These are phyloP conservation scores for Ceratosolen solmsi DNA, from an alignment of 1,140 invertebrate genomes.

Conservation along the genomic window DNA sequence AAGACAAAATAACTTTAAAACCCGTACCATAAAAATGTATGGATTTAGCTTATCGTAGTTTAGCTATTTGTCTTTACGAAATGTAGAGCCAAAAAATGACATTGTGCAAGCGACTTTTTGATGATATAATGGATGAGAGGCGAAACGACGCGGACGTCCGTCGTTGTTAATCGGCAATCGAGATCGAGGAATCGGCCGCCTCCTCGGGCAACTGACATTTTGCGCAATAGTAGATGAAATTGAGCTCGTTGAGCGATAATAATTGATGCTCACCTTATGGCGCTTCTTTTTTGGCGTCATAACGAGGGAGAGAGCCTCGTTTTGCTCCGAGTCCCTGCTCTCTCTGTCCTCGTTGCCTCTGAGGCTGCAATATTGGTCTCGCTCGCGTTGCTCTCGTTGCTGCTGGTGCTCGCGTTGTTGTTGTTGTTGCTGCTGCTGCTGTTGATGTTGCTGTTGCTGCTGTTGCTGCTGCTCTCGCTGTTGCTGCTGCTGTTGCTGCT, in stretches of 20 bases:
- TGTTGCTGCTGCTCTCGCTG: slow-evolving; percentile 68
- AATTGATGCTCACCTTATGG: slow-evolving; percentile 81
- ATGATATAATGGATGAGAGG: too few species aligned
- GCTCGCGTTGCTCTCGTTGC: slow-evolving; percentile 70
- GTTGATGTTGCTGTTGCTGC: slow-evolving; percentile 68
- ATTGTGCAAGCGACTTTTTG: too few species aligned
- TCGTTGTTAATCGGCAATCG: too few species aligned
- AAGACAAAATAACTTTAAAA: too few species aligned
- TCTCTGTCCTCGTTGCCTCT: slow-evolving; percentile 77
- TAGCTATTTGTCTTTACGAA: too few species aligned
- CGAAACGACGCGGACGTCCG: too few species aligned
- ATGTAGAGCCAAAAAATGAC: too few species aligned
- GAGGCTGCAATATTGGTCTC: slow-evolving; percentile 80
- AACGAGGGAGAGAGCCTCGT: slow-evolving; percentile 93
- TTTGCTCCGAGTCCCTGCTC: slow-evolving; percentile 85
- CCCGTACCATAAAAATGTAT: too few species aligned
- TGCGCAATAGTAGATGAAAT: not conserved
- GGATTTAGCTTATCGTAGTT: too few species aligned
- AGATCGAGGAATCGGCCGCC: too few species aligned
- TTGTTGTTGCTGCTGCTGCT: slow-evolving; percentile 62
- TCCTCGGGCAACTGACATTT: not conserved
- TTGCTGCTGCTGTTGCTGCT: slow-evolving; percentile 68
- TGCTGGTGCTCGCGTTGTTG: slow-evolving; percentile 72
- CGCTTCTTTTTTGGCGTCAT: slow-evolving; percentile 96
- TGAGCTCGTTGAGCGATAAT: not conserved